These are phyloP conservation scores for Baronia brevicornis DNA, from an alignment of 2,888 invertebrate species.

Conservation along the genomic window DNA sequence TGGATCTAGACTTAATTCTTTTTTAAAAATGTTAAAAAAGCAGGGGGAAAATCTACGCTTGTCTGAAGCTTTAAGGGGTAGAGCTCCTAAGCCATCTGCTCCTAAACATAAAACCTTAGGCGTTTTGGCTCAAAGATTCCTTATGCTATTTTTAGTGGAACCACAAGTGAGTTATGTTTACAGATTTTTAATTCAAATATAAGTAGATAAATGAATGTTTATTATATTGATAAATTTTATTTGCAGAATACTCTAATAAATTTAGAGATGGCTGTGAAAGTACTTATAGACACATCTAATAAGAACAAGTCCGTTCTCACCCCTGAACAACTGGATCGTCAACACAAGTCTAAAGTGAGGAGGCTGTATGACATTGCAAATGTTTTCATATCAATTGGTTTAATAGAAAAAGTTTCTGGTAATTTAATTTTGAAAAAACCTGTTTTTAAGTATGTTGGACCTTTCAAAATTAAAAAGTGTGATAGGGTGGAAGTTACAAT, in stretches of 20 bases:
- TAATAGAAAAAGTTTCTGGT: conserved; percentile 81
- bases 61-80: conserved; percentile 68
- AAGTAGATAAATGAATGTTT: neutral
- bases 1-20: conserved; percentile 74
- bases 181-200: neutral
- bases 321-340: conserved; percentile 67
- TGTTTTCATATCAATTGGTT: conserved; percentile 82
- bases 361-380: conserved; percentile 87
- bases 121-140: conserved; percentile 80
- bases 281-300: conserved; percentile 71
- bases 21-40: conserved; percentile 77
- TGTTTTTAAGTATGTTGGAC: conserved; percentile 80
- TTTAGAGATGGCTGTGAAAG: conserved; percentile 80
- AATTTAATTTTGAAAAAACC: conserved; percentile 78
- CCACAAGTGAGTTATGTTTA: conserved; percentile 68
- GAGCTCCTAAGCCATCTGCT: conserved; percentile 61
- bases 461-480: conserved; percentile 53
- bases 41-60: conserved; percentile 71
- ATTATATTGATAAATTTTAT: conserved; percentile 15
- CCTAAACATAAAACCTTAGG: conserved; percentile 81
- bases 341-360: conserved; percentile 81
- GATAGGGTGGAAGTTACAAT: conserved; percentile 39
- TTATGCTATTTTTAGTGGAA: conserved; percentile 81
- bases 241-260: conserved; percentile 78
- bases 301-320: conserved; percentile 69